These are phyloP conservation scores for Branchellion lobata DNA, from an alignment of 2,888 invertebrate genomes.

Conservation along the genomic window DNA sequence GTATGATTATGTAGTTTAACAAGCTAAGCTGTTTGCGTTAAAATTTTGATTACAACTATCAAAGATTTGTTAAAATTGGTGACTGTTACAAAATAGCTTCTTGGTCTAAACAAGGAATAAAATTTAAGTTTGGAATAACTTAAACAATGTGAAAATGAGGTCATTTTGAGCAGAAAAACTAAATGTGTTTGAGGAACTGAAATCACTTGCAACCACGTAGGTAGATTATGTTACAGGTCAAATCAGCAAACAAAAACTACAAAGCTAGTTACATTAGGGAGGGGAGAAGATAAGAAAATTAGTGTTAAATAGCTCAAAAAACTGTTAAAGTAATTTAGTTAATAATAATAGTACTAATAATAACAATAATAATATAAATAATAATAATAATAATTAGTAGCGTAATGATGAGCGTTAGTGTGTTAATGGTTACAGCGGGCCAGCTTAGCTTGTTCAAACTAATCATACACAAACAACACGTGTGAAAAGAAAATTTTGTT, in stretches of 20 bases:
- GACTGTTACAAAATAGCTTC: too few species aligned
- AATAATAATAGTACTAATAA: not conserved
- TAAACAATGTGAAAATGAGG: too few species aligned
- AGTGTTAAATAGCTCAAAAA: too few species aligned
- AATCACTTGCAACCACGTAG: not conserved
- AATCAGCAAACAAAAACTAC: not conserved
- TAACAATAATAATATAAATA: not conserved
- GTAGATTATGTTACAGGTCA: not conserved
- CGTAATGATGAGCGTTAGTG: conserved; percentile 1
- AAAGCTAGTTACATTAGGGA: too few species aligned
- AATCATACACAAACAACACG: not conserved
- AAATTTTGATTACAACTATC: not conserved
- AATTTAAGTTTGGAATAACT: too few species aligned
- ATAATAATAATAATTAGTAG: not conserved
- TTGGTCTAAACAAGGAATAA: too few species aligned
- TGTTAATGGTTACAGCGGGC: conserved; percentile 1
- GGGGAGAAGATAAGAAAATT: too few species aligned
- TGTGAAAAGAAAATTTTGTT: not conserved
- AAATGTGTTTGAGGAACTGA: conserved; percentile 18
- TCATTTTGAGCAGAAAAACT: too few species aligned
- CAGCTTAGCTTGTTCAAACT: conserved; percentile 12
- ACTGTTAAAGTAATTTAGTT: not conserved
- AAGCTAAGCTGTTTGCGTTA: conserved; percentile 7
- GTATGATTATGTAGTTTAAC: not conserved
- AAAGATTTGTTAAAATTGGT: too few species aligned